Percentiles rank a stretch among this genome's conserved stretches.
Evolutionary conservation across 2,797 vertebrate genomes (phyloP).

Genomic region (Chelon labrosus): DNA sequence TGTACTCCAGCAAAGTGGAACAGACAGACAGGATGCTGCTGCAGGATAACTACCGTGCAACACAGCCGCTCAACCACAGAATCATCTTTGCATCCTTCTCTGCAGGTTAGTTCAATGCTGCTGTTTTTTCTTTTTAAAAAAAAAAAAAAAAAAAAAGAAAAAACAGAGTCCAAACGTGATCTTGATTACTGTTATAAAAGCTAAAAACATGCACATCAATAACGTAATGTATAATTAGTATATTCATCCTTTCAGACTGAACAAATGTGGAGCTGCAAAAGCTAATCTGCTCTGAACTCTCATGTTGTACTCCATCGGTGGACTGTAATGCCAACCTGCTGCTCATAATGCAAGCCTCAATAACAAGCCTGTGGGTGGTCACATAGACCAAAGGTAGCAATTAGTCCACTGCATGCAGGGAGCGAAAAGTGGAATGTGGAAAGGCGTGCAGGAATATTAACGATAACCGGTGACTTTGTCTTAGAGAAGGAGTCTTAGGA

Average conservation of each 20-base stretch:
- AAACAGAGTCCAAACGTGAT: too few relatives aligned
- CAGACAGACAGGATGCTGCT: slow-evolving; percentile 68
- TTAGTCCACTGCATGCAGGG: slow-evolving; percentile 31
- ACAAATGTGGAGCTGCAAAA: slow-evolving; percentile 4
- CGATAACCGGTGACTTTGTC: slow-evolving; percentile 41
- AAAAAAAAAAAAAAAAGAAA: too few relatives aligned
- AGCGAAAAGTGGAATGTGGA: slow-evolving; percentile 41
- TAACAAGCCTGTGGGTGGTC: slow-evolving; percentile 25
- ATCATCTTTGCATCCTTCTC: slow-evolving; percentile 81
- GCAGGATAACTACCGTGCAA: slow-evolving; percentile 83
- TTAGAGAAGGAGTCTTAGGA: slow-evolving; percentile 26
- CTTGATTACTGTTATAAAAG: too few relatives aligned
- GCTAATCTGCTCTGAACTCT: slow-evolving; percentile 9
- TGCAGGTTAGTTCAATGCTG: slow-evolving; percentile 62
- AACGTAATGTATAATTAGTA: background rate
- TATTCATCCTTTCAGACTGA: slow-evolving; percentile 4
- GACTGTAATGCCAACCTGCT: background rate
- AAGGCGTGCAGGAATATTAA: slow-evolving; percentile 48
- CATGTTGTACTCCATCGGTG: background rate
- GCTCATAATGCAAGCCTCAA: slow-evolving; percentile 18
- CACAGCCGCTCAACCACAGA: slow-evolving; percentile 82
- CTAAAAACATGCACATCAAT: too few relatives aligned
- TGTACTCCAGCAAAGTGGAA: slow-evolving; percentile 77
- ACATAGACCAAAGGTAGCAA: slow-evolving; percentile 33
- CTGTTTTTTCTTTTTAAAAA: too few relatives aligned